Percentiles rank a stretch among this genome's conserved stretches.
phyloP scores from a whole-genome alignment of 2,888 invertebrate species.

The Adelognathus sp. region DNA sequence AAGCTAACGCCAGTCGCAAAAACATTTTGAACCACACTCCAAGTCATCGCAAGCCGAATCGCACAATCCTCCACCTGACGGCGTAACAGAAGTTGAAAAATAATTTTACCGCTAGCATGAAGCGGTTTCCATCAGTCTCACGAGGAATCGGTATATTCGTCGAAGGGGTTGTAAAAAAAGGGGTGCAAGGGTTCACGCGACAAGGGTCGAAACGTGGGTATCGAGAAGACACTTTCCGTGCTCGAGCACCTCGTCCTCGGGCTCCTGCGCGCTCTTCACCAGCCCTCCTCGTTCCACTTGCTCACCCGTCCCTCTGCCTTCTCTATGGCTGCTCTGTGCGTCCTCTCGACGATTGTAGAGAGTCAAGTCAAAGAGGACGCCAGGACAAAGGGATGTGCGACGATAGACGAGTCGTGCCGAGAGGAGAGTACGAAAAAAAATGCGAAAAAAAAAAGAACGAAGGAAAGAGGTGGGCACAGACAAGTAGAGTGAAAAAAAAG shows the following conservation, averaged over 20 bases:
- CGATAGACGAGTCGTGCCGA: slow-evolving; percentile 50
- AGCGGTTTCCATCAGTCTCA: not conserved
- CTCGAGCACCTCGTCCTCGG: slow-evolving; percentile 30
- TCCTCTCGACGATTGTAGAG: slow-evolving; percentile 56
- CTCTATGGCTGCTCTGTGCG: slow-evolving; percentile 20
- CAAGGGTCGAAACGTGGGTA: slow-evolving; percentile 46
- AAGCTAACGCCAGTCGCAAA: no score
- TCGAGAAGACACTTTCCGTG: slow-evolving; percentile 43
- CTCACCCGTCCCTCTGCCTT: not conserved
- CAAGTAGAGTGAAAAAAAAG: slow-evolving; percentile 57
- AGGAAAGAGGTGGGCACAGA: slow-evolving; percentile 51
- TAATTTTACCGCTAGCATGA: slow-evolving; percentile 6
- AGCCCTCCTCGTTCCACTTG: slow-evolving; percentile 12
- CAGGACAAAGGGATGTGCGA: slow-evolving; percentile 54
- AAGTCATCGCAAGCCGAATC: no score
- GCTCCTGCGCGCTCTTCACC: slow-evolving; percentile 26
- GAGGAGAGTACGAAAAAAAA: slow-evolving; percentile 41
- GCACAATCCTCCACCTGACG: no score
- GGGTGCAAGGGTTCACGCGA: slow-evolving; percentile 13
- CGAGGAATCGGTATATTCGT: not conserved
- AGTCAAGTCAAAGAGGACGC: slow-evolving; percentile 58
- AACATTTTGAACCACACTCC: no score
- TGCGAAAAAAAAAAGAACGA: slow-evolving; percentile 15
- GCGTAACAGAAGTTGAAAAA: not conserved
- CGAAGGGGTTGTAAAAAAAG: slow-evolving; percentile 37